phyloP scores from a whole-genome alignment of 2,888 invertebrate genomes.

The Schrankia costaestrigalis region DNA sequence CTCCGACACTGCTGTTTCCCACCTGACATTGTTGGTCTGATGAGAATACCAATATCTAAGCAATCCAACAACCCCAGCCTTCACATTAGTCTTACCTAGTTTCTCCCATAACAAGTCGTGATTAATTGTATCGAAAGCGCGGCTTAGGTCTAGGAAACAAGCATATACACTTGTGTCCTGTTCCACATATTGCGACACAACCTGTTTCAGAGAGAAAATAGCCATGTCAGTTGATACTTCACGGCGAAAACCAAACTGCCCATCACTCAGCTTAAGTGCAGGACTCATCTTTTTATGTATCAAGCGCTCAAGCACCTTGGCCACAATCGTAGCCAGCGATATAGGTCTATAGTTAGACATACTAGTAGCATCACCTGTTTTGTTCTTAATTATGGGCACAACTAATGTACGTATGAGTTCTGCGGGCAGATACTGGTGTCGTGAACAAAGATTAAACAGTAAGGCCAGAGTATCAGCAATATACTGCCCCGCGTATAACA shows the following conservation, averaged over 20 bases:
- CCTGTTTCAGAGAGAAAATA: no score
- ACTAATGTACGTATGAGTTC: slow-evolving; percentile 4
- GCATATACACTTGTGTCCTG: no score
- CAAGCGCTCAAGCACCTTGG: slow-evolving; percentile 3
- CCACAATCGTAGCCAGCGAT: slow-evolving; percentile 8
- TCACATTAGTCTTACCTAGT: slow-evolving; percentile 1
- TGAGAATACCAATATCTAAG: slow-evolving; percentile 9
- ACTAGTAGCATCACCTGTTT: slow-evolving; percentile 4
- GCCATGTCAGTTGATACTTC: slow-evolving; percentile 13
- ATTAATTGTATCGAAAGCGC: slow-evolving; percentile 16
- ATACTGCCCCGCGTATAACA: slow-evolving; percentile 3
- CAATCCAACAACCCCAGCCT: not conserved
- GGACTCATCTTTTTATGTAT: not conserved
- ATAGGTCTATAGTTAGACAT: slow-evolving; percentile 9
- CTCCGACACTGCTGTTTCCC: slow-evolving; percentile 4
- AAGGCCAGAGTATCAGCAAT: not conserved
- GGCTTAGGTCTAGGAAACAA: slow-evolving; percentile 12
- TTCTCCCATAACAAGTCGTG: slow-evolving; percentile 17
- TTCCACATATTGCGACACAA: no score
- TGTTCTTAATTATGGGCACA: slow-evolving; percentile 6
- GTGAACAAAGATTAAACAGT: slow-evolving; percentile 3
- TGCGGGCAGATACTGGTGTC: slow-evolving; percentile 5
- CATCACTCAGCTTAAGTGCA: no score
- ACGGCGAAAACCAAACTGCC: slow-evolving; percentile 11
- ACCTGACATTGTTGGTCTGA: slow-evolving; percentile 6